A percentile compares a stretch with the other conserved stretches of the same genome.
phyloP scores from a whole-genome alignment of 1,140 invertebrate species.

The Zaprionus nigranus region DNA sequence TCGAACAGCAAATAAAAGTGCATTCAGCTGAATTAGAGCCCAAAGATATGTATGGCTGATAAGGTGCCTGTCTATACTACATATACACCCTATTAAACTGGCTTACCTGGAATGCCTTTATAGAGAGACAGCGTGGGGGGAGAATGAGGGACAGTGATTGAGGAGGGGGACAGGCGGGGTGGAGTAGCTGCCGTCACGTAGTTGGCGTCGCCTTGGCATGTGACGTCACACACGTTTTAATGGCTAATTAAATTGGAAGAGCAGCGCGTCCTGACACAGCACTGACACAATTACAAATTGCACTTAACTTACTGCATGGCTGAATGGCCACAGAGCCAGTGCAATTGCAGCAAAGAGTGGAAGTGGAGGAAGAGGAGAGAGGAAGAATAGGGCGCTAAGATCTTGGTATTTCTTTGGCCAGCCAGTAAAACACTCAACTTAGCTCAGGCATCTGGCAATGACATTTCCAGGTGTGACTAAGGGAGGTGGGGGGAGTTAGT shows the following conservation, averaged over 20 bases:
- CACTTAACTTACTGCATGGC: slow-evolving; percentile 61
- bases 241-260: slow-evolving; percentile 82
- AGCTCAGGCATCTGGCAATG: slow-evolving; percentile 38
- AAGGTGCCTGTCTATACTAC: slow-evolving; percentile 24
- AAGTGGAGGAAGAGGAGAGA: neutral
- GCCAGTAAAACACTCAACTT: slow-evolving; percentile 28
- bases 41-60: slow-evolving; percentile 44
- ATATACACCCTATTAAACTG: slow-evolving; percentile 11
- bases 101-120: slow-evolving; percentile 28
- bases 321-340: slow-evolving; percentile 15
- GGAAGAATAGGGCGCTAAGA: slow-evolving; percentile 37
- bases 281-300: slow-evolving; percentile 82
- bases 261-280: slow-evolving; percentile 42
- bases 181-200: slow-evolving; percentile 66
- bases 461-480: slow-evolving; percentile 15
- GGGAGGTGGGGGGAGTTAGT: too few relatives aligned
- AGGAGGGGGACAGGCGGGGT: neutral
- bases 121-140: slow-evolving; percentile 9
- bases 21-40: slow-evolving; percentile 37
- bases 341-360: slow-evolving; percentile 8
- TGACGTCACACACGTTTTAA: slow-evolving; percentile 77
- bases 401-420: slow-evolving; percentile 14
- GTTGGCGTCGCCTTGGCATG: slow-evolving; percentile 64
- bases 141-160: neutral
- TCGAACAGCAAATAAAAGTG: slow-evolving; percentile 45